A percentile compares a stretch with the other conserved stretches of the same genome.
Conservation (phyloP, 2,797 vertebrate species). For the Pseudopleuronectes americanus region DNA sequence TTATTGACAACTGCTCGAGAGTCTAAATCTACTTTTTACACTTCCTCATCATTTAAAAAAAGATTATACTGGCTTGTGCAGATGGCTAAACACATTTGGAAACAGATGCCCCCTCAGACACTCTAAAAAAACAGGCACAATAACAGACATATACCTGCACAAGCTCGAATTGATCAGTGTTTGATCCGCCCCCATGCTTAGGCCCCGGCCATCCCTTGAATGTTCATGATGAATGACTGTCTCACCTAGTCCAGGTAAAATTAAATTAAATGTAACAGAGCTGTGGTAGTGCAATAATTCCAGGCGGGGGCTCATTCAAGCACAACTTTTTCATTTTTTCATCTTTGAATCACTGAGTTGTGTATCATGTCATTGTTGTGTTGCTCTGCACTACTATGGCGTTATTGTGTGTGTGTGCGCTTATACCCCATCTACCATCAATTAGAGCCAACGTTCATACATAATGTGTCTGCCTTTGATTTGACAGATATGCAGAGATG, state of each 20-base stretch:
- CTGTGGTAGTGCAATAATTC: conserved; percentile 35
- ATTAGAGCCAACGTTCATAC: conserved; percentile 19
- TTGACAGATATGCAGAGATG: conserved; percentile 43
- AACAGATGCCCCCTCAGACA: conserved; percentile 9
- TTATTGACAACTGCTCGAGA: too few species aligned
- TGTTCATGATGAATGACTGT: conserved; percentile 45
- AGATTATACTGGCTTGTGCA: conserved; percentile 3
- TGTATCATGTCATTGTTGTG: conserved; percentile 20
- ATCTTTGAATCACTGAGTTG: conserved; percentile 20
- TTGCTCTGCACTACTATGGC: neutral
- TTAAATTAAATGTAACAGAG: conserved; percentile 49
- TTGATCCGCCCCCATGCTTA: conserved; percentile 38
- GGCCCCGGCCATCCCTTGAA: conserved; percentile 45
- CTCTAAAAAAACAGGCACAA: conserved; percentile 21
- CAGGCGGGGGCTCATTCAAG: conserved; percentile 32
- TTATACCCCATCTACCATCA: conserved; percentile 26
- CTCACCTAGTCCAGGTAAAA: conserved; percentile 48
- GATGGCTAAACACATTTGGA: conserved; percentile 21
- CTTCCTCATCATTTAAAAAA: conserved; percentile 2
- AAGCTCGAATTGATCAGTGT: conserved; percentile 52
- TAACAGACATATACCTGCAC: conserved; percentile 32
- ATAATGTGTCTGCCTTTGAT: conserved; percentile 51
- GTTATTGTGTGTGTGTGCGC: conserved; percentile 6
- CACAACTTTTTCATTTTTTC: neutral
- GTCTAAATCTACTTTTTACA: neutral